These are phyloP conservation scores for Agelas oroides DNA, from an alignment of 37 sponge, comb jelly and placozoan species.

Conservation along the genomic window DNA sequence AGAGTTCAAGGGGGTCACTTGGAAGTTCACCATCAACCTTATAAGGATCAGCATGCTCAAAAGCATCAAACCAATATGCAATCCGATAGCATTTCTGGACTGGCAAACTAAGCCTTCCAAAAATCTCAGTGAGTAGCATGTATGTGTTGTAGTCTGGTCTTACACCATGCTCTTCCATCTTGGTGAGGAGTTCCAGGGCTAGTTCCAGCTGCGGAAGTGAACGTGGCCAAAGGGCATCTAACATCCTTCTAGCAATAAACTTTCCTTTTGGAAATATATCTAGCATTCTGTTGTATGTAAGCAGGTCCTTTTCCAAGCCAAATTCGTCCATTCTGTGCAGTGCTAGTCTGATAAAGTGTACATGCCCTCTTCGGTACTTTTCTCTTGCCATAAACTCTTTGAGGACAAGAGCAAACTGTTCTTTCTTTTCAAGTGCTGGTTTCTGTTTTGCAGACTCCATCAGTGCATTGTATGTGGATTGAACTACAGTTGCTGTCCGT, in stretches of 20 bases:
- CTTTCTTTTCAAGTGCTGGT: conserved; percentile 15
- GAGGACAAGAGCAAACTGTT: conserved; percentile 69
- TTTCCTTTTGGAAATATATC: conserved; percentile 86
- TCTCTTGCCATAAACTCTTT: conserved; percentile 72
- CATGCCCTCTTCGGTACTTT: conserved; percentile 76
- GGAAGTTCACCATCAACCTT: conserved; percentile 57
- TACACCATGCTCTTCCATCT: conserved; percentile 93
- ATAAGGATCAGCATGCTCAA: conserved; percentile 84
- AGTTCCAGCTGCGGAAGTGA: conserved; percentile 88
- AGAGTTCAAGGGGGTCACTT: conserved; percentile 47
- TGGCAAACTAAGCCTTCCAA: conserved; percentile 83
- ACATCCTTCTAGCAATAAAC: conserved; percentile 60
- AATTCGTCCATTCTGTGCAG: conserved; percentile 85
- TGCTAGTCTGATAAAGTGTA: conserved; percentile 77
- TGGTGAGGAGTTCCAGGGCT: conserved; percentile 77
- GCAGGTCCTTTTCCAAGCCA: conserved; percentile 74
- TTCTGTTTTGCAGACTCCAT: conserved; percentile 57
- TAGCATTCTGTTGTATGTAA: conserved; percentile 82
- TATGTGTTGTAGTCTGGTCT: conserved; percentile 79
- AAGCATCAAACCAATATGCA: conserved; percentile 87
- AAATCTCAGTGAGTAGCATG: conserved; percentile 62
- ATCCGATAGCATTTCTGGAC: conserved; percentile 86
- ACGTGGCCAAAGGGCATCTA: conserved; percentile 92
- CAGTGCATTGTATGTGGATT: conserved; percentile 29
- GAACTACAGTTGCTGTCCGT: background rate